phyloP scores from a whole-genome alignment of 2,888 invertebrate genomes.

The Ectemnius lituratus region DNA sequence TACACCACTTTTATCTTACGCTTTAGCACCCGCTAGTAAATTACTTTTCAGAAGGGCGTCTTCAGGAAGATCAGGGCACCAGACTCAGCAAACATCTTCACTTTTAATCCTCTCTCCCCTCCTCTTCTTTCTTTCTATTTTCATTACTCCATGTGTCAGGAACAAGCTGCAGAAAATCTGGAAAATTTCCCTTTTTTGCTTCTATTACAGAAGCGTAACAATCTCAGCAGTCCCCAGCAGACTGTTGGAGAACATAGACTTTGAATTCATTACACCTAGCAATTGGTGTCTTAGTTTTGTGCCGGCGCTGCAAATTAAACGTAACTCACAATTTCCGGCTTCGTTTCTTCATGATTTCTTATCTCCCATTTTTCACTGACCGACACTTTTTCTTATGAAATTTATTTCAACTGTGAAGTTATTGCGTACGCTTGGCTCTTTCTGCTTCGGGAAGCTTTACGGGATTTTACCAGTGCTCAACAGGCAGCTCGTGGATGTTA shows the following conservation, averaged over 20 bases:
- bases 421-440: slow-evolving; percentile 23
- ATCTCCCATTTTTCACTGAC: slow-evolving; percentile 48
- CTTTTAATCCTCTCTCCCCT: too few relatives aligned
- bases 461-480: slow-evolving; percentile 46
- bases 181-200: too few relatives aligned
- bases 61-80: not conserved
- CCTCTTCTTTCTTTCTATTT: too few relatives aligned
- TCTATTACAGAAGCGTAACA: too few relatives aligned
- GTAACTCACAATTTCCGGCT: slow-evolving; percentile 59
- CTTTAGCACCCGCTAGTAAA: not conserved
- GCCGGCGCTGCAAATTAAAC: slow-evolving; percentile 58
- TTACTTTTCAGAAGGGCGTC: not conserved
- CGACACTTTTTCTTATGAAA: slow-evolving; percentile 54
- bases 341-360: slow-evolving; percentile 61
- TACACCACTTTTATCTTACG: not conserved
- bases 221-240: too few relatives aligned
- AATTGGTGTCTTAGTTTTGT: too few relatives aligned
- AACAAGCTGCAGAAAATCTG: too few relatives aligned
- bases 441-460: slow-evolving; percentile 45
- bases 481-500: slow-evolving; percentile 29
- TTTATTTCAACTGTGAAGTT: slow-evolving; percentile 57
- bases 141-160: too few relatives aligned
- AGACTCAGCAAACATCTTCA: too few relatives aligned
- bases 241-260: too few relatives aligned
- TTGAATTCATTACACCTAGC: too few relatives aligned